Evolutionary conservation across 2,797 vertebrate species (phyloP).

Genomic region (Bradypus variegatus): DNA sequence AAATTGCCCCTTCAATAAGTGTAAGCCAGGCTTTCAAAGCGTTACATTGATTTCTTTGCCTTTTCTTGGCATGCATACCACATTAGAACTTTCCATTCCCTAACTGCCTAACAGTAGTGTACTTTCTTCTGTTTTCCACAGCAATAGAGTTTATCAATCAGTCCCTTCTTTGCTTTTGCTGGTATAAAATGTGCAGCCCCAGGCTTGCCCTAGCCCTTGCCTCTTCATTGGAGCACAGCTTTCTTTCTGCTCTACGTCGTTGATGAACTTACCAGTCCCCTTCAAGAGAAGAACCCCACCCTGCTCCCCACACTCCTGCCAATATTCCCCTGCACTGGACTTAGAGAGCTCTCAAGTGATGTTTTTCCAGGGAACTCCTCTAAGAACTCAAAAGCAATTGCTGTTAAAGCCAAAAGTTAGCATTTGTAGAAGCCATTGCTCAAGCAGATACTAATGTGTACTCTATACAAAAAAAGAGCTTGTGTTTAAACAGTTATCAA

Average conservation of each 20-base stretch:
- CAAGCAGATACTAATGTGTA: neutral
- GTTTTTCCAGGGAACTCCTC: neutral
- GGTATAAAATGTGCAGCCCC: conserved; percentile 26
- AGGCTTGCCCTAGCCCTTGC: neutral
- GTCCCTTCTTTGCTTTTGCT: conserved; percentile 31
- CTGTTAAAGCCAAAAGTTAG: neutral
- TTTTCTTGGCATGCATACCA: neutral
- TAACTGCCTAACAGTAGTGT: neutral
- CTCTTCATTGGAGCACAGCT: conserved; percentile 17
- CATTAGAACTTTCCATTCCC: conserved; percentile 29
- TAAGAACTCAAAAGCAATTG: conserved; percentile 20
- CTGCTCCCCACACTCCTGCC: neutral
- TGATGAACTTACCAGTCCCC: neutral
- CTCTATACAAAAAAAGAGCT: neutral
- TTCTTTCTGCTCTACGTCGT: conserved; percentile 31
- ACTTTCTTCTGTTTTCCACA: conserved; percentile 40
- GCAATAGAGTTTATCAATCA: conserved; percentile 30
- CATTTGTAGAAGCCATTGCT: neutral
- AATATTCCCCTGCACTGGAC: neutral
- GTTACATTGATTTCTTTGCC: conserved; percentile 15
- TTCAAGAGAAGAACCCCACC: neutral
- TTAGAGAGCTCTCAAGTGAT: neutral
- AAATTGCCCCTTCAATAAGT: conserved; percentile 13
- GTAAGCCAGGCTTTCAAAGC: conserved; percentile 14
- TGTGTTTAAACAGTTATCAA: neutral